Conservation (phyloP, 2,113 vertebrate species). For the Chionis minor region DNA sequence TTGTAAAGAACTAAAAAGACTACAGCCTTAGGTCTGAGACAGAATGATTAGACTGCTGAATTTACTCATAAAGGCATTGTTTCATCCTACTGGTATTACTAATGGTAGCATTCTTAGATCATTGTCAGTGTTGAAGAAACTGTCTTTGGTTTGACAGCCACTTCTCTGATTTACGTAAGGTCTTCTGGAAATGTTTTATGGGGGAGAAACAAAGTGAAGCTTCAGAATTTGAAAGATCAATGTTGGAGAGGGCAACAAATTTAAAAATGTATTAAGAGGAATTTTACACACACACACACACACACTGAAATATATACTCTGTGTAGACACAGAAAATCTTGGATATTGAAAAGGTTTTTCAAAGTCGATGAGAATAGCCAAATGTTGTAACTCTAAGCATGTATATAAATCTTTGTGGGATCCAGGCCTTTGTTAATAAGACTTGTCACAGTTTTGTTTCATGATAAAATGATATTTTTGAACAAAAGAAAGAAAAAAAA, state of each 20-base stretch:
- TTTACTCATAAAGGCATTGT: background rate
- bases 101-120: background rate
- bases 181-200: background rate
- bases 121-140: background rate
- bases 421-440: background rate
- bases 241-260: background rate
- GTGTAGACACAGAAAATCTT: background rate
- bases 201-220: background rate
- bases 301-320: background rate
- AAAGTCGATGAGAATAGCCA: background rate
- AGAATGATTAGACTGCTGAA: background rate
- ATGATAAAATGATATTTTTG: background rate
- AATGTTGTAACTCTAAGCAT: background rate
- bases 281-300: background rate
- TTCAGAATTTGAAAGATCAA: background rate
- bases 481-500: background rate
- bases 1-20: background rate
- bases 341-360: background rate
- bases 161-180: background rate
- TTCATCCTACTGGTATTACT: background rate
- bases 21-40: background rate
- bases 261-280: background rate
- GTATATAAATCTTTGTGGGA: background rate
- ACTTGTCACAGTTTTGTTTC: background rate
- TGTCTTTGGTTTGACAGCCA: background rate